phyloP scores from a whole-genome alignment of 2,113 vertebrate species.

The Alosa alosa region DNA sequence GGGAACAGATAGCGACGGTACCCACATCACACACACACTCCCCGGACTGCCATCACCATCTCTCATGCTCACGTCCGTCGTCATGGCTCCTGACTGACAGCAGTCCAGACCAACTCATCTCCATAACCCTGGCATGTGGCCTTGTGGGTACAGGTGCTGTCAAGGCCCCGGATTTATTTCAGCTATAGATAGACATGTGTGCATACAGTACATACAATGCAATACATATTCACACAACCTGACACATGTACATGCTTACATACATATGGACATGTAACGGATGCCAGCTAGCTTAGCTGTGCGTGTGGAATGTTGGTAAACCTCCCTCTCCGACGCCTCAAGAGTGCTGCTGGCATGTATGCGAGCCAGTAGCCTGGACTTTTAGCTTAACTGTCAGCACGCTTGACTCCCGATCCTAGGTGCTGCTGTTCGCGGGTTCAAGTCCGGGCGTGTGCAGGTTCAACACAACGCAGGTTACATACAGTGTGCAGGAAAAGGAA shows the following conservation, averaged over 20 bases:
- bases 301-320: no score
- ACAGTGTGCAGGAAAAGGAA: no score
- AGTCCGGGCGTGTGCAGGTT: no score
- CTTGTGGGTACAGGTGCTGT: neutral
- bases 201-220: conserved; percentile 15
- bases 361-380: no score
- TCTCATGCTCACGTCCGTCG: conserved; percentile 23
- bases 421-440: no score
- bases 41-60: conserved; percentile 12
- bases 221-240: neutral
- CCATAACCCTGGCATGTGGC: neutral
- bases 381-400: no score
- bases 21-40: conserved; percentile 7
- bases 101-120: neutral
- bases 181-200: no score
- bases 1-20: conserved; percentile 15
- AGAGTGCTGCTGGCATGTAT: no score
- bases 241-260: neutral
- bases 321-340: no score
- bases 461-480: no score
- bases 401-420: no score
- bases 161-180: neutral
- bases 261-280: neutral
- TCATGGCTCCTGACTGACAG: neutral
- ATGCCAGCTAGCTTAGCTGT: no score